phyloP scores from a whole-genome alignment of 2,797 vertebrate genomes.

The Tarsius wallacei region DNA sequence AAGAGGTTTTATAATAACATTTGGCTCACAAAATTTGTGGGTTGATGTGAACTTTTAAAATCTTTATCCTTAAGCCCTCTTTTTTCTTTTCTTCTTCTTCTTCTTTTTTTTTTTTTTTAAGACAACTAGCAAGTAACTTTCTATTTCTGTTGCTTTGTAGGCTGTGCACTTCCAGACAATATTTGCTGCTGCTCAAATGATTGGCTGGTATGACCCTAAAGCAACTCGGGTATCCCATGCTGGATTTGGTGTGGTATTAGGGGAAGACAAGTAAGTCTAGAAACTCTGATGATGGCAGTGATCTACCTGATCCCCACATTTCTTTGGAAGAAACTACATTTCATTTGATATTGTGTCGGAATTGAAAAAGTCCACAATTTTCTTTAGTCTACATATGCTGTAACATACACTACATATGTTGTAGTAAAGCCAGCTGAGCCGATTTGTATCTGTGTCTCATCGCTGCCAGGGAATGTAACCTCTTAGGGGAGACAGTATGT shows the following conservation, averaged over 20 bases:
- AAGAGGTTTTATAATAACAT: neutral
- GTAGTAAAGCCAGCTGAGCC: neutral
- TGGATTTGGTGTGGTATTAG: conserved; percentile 97
- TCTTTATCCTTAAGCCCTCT: neutral
- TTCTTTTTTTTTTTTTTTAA: neutral
- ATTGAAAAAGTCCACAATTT: neutral
- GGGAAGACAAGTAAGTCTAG: conserved; percentile 95
- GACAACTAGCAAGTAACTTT: conserved; percentile 35
- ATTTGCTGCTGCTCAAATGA: conserved; percentile 95
- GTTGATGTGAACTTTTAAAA: neutral
- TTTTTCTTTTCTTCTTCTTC: neutral
- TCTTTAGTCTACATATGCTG: neutral
- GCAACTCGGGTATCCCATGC: conserved; percentile 96
- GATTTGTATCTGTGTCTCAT: neutral
- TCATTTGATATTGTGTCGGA: neutral
- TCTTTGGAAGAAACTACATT: neutral
- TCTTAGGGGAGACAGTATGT: neutral
- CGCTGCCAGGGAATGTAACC: neutral
- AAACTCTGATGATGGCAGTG: neutral
- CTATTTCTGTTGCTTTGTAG: conserved; percentile 88
- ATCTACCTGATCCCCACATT: neutral
- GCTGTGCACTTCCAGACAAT: conserved; percentile 95
- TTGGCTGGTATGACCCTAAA: conserved; percentile 97
- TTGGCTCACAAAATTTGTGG: neutral
- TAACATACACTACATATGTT: too few relatives aligned